Conservation (phyloP, 2,888 invertebrate species). For the Chymomyza fuscimana region DNA sequence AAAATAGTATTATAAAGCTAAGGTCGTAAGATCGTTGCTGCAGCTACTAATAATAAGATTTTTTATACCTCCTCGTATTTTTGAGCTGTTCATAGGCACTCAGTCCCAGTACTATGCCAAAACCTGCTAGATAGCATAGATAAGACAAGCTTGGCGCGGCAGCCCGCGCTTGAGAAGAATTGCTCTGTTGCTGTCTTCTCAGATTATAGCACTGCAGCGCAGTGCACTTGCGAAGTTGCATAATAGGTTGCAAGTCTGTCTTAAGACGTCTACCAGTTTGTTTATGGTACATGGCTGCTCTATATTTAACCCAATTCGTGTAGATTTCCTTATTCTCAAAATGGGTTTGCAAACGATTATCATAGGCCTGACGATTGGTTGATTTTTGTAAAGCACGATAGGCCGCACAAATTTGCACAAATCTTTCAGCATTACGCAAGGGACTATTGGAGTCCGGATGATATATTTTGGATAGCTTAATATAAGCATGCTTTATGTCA, state of each 20-base stretch:
- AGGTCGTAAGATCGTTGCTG: no score
- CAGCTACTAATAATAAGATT: no score
- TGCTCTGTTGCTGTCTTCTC: no score
- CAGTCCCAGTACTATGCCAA: constrained; percentile 23
- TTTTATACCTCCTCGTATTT: not conserved
- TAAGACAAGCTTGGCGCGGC: not conserved
- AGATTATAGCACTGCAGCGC: no score
- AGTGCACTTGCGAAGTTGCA: no score
- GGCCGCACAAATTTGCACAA: constrained; percentile 50
- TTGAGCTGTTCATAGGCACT: not conserved
- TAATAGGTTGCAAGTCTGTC: not conserved
- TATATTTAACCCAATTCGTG: constrained; percentile 37
- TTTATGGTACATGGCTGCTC: constrained; percentile 32
- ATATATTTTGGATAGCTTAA: constrained; percentile 54
- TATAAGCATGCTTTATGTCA: constrained; percentile 48
- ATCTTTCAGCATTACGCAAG: constrained; percentile 34
- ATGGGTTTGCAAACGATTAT: constrained; percentile 11
- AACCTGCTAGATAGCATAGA: constrained; percentile 19
- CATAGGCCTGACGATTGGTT: constrained; percentile 21
- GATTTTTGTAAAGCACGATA: constrained; percentile 43
- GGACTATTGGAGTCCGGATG: constrained; percentile 45
- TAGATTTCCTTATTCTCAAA: constrained; percentile 19
- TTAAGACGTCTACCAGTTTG: constrained; percentile 34
- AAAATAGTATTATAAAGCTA: no score
- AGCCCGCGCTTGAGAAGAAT: no score